A percentile compares a stretch with the other conserved stretches of the same genome.
Conservation (phyloP, 2,888 invertebrate genomes). For the Stegana nigrithorax region DNA sequence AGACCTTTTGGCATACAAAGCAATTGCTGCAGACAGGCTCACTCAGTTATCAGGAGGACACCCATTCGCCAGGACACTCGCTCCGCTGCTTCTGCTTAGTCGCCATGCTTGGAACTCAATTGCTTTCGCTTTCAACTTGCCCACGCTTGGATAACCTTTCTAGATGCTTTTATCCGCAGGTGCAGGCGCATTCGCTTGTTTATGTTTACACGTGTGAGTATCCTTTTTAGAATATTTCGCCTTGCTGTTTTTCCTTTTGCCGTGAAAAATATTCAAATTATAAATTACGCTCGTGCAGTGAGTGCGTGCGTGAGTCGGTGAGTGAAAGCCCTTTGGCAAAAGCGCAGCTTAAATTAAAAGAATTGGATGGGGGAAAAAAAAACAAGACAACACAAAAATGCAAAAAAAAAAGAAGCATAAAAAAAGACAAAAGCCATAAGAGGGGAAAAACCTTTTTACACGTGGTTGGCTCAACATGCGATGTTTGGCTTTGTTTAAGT, state of each 20-base stretch:
- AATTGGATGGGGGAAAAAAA: neutral
- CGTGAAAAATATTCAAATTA: slow-evolving; percentile 40
- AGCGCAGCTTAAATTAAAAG: slow-evolving; percentile 22
- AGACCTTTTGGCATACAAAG: no score
- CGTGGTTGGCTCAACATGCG: slow-evolving; percentile 37
- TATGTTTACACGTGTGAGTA: slow-evolving; percentile 20
- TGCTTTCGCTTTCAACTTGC: neutral
- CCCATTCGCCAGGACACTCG: no score
- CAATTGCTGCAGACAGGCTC: no score
- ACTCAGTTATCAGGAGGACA: no score
- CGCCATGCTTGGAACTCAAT: neutral
- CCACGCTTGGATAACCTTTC: neutral
- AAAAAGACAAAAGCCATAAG: slow-evolving; percentile 40
- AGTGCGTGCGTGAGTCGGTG: no score
- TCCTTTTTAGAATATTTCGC: slow-evolving; percentile 23
- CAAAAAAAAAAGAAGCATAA: slow-evolving; percentile 28
- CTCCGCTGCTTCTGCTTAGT: no score
- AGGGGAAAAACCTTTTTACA: slow-evolving; percentile 42
- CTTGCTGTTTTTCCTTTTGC: slow-evolving; percentile 19
- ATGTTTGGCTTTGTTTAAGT: slow-evolving; percentile 16
- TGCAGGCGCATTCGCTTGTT: slow-evolving; percentile 21
- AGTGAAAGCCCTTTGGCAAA: slow-evolving; percentile 28
- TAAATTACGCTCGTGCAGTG: slow-evolving; percentile 15
- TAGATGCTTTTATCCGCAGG: neutral
- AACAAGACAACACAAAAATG: neutral